These are phyloP conservation scores for Drosophila phalerata DNA, from an alignment of 2,888 invertebrate genomes.

Conservation along the genomic window DNA sequence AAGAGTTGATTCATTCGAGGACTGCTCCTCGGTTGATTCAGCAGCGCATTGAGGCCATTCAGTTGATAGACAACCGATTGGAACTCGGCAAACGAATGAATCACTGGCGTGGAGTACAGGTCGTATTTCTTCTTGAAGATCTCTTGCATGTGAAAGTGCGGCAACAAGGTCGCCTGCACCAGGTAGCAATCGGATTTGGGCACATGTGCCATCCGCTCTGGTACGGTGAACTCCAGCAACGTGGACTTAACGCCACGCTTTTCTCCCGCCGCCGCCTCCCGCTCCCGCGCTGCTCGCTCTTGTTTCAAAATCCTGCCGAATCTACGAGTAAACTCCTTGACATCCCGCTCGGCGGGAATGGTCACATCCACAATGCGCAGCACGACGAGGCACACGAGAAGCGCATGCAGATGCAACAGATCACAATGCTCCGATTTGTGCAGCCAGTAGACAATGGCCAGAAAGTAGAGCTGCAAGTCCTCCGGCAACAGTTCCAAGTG, in stretches of 20 bases:
- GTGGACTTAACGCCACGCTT: constrained; percentile 64
- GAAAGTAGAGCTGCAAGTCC: constrained; percentile 80
- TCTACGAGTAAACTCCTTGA: constrained; percentile 77
- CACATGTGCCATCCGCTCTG: constrained; percentile 74
- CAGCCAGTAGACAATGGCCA: constrained; percentile 84
- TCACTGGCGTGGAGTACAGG: constrained; percentile 76
- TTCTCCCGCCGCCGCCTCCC: constrained; percentile 63
- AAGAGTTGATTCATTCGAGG: constrained; percentile 88
- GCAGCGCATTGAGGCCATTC: constrained; percentile 87
- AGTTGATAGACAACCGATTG: constrained; percentile 84
- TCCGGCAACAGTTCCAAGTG: constrained; percentile 72
- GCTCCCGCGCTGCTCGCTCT: constrained; percentile 75
- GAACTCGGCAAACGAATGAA: constrained; percentile 85
- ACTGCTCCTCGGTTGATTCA: constrained; percentile 87
- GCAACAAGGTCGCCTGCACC: constrained; percentile 80
- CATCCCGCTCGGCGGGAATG: constrained; percentile 82
- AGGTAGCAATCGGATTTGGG: constrained; percentile 83
- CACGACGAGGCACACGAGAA: constrained; percentile 81
- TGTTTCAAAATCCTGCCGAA: constrained; percentile 81
- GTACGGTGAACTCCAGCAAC: constrained; percentile 61
- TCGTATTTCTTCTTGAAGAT: constrained; percentile 84
- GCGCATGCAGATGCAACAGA: constrained; percentile 78
- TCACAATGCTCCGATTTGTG: constrained; percentile 80
- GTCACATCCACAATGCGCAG: constrained; percentile 82
- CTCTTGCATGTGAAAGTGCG: constrained; percentile 84